These are phyloP conservation scores for Rotaria macrura DNA, from an alignment of 2,888 invertebrate species.

Conservation along the genomic window DNA sequence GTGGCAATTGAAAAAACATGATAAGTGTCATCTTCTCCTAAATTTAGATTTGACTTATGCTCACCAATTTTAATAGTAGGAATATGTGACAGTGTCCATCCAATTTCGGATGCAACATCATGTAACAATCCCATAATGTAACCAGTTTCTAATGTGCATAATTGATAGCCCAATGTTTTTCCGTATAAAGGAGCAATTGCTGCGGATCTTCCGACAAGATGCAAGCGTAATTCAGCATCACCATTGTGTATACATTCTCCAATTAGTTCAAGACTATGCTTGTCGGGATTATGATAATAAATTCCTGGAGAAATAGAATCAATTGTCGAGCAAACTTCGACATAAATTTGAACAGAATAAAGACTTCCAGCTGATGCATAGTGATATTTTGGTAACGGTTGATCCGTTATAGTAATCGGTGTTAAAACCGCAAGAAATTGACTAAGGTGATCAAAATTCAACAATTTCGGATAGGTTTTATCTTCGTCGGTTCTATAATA, in stretches of 20 bases:
- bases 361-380: background rate
- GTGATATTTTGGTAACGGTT: no score
- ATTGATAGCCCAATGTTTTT: background rate
- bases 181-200: constrained; percentile 2
- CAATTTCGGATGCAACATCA: background rate
- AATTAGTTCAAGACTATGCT: background rate
- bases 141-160: constrained; percentile 9
- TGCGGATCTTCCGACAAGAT: background rate
- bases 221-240: background rate
- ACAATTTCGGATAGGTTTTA: background rate
- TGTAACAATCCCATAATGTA: background rate
- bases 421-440: background rate
- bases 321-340: background rate
- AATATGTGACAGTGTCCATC: background rate
- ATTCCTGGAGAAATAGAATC: background rate
- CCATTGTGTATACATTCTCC: background rate
- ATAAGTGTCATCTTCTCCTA: background rate
- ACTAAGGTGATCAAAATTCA: background rate
- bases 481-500: no score
- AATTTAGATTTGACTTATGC: background rate
- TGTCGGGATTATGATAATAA: constrained; percentile 18
- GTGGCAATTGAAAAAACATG: background rate
- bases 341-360: constrained; percentile 19
- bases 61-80: background rate
- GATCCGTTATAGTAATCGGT: background rate